These are phyloP conservation scores for Brachionus rotundiformis DNA, from an alignment of 1,140 invertebrate species.

Conservation along the genomic window DNA sequence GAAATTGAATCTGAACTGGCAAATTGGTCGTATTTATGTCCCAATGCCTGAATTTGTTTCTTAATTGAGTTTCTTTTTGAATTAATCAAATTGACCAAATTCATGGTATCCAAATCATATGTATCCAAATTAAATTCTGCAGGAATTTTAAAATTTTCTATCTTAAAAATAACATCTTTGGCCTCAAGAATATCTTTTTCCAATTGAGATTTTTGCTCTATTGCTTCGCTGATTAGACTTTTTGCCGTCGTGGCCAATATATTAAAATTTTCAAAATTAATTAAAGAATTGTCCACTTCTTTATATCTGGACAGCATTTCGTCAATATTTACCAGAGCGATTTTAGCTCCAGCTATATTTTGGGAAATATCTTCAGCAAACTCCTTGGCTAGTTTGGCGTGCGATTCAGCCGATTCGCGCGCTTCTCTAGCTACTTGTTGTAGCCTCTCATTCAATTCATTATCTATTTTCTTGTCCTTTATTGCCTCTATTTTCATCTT, in stretches of 20 bases:
- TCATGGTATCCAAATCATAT: neutral
- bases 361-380: neutral
- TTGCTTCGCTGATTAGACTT: neutral
- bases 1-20: neutral
- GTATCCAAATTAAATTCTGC: neutral
- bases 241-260: neutral
- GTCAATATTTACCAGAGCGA: neutral
- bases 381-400: neutral
- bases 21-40: neutral
- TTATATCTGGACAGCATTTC: neutral
- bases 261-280: neutral
- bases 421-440: slow-evolving; percentile 41
- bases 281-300: neutral
- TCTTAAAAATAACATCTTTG: neutral
- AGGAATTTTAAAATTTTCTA: slow-evolving; percentile 48
- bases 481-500: neutral
- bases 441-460: neutral
- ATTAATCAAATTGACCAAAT: neutral
- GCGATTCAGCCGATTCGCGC: slow-evolving; percentile 15
- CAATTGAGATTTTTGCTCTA: neutral
- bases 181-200: neutral
- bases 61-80: slow-evolving; percentile 9
- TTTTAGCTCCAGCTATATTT: neutral
- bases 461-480: neutral
- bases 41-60: slow-evolving; percentile 21